Evolutionary conservation across 2,888 invertebrate species (phyloP), one percentile per base, ranked within the genome.

Genomic region (Chironomus tentans): DNA sequence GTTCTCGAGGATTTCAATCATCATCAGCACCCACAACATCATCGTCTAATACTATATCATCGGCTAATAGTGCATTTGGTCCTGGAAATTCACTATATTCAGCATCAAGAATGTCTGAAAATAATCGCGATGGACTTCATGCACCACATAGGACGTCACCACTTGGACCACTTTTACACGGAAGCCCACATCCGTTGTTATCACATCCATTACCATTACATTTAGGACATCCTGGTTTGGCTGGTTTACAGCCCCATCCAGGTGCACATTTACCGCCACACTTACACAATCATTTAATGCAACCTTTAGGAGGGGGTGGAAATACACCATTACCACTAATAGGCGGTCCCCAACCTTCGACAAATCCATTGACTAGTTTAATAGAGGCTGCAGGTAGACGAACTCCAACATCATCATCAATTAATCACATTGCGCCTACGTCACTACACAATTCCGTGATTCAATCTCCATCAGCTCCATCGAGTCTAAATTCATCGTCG

Each of bases 381-480:
- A 77, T 76, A 62, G 80, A 80, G 12, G 76, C 78, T 12, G 76
- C 78, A 13, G 82, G 82, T 77, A 81, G 84, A 18, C 81, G 84
- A 70, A 83, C 84, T 10, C 84, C 84, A 38, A 83, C 82, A 68
- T 82, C 83, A 21, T 18, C 56, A 21, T 72, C 72, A n/a, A 61
- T 62, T 18, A 72, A 28, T 62, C 74, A 74, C 13, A 68, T 68
- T 62, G 48, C 68, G 12, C 68, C 74, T 38, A 22, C 74, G 13
- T 73, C 73, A 21, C 74, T 21, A 22, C 74, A 74, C n/a, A 74
- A 74, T 47, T 74, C 74, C 12, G 68, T 74, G 73, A 82, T 82
- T 79, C 83, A 82, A 79, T 82, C 84, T 69, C 82, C 83, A 74
- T 83, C 84, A 18, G 73, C 77, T 15, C 68, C 73, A 6, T 68